Evolutionary conservation across 2,888 invertebrate species (phyloP).

Genomic region (Drosophila heteroneura): DNA sequence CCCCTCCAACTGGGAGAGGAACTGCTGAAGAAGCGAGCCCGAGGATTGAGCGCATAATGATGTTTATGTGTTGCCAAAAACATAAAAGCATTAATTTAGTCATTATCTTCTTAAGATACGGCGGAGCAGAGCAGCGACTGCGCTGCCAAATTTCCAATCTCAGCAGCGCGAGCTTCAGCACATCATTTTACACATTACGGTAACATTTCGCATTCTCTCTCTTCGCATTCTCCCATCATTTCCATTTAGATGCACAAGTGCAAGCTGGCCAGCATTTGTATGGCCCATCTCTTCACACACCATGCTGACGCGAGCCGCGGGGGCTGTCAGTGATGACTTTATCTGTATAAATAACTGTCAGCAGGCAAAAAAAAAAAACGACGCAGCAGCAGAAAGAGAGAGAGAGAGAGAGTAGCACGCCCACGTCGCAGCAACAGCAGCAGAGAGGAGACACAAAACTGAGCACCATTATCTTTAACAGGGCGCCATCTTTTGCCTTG

Average conservation of each 20-base stretch:
- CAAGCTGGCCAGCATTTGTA: constrained; percentile 27
- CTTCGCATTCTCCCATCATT: neutral
- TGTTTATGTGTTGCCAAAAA: constrained; percentile 85
- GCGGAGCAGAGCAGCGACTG: constrained; percentile 40
- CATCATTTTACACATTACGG: constrained; percentile 65
- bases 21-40: constrained; percentile 19
- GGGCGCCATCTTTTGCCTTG: constrained; percentile 53
- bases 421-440: constrained; percentile 21
- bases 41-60: constrained; percentile 83
- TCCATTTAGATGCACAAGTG: constrained; percentile 10
- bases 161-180: constrained; percentile 67
- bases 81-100: constrained; percentile 86
- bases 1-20: constrained; percentile 23
- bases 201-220: constrained; percentile 38
- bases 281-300: constrained; percentile 37
- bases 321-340: constrained; percentile 81
- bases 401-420: constrained; percentile 32
- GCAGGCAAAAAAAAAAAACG: constrained; percentile 42
- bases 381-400: constrained; percentile 1
- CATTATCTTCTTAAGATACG: constrained; percentile 85
- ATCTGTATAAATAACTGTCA: constrained; percentile 83
- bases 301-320: constrained; percentile 47
- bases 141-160: constrained; percentile 18
- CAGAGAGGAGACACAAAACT: constrained; percentile 41
- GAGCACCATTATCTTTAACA: constrained; percentile 33